These are phyloP conservation scores for Prosapia bicincta DNA, from an alignment of 2,888 invertebrate genomes.

Conservation along the genomic window DNA sequence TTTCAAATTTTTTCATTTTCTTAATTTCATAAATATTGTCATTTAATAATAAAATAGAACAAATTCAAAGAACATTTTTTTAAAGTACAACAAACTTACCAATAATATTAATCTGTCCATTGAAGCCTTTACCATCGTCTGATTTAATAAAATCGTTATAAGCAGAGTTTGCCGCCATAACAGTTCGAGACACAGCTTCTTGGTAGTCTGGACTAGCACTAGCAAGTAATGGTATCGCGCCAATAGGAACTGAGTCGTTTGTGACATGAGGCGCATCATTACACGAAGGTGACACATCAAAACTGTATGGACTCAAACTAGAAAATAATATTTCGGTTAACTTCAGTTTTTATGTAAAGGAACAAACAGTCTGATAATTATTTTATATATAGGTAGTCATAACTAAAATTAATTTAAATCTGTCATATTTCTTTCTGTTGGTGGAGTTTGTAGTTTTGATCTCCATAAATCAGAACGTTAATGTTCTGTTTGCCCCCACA, in stretches of 20 bases:
- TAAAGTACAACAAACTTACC: constrained; percentile 39
- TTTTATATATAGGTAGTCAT: too few species aligned
- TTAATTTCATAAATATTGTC: too few species aligned
- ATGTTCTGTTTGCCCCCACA: too few species aligned
- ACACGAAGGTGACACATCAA: constrained; percentile 83
- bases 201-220: constrained; percentile 83
- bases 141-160: constrained; percentile 87
- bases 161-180: constrained; percentile 79
- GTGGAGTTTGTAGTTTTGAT: too few species aligned
- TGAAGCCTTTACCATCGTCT: constrained; percentile 91
- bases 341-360: too few species aligned
- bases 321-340: neutral
- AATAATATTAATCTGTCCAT: constrained; percentile 83
- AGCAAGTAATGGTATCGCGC: constrained; percentile 90
- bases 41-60: too few species aligned
- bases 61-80: neutral
- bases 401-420: too few species aligned
- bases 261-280: constrained; percentile 79
- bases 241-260: constrained; percentile 90
- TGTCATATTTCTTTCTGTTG: too few species aligned
- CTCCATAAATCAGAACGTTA: too few species aligned
- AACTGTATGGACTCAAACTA: constrained; percentile 93
- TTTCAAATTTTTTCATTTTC: too few species aligned
- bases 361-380: too few species aligned
- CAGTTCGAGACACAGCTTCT: constrained; percentile 81